phyloP scores from a whole-genome alignment of 2,797 vertebrate genomes.

The Staurois parvus region DNA sequence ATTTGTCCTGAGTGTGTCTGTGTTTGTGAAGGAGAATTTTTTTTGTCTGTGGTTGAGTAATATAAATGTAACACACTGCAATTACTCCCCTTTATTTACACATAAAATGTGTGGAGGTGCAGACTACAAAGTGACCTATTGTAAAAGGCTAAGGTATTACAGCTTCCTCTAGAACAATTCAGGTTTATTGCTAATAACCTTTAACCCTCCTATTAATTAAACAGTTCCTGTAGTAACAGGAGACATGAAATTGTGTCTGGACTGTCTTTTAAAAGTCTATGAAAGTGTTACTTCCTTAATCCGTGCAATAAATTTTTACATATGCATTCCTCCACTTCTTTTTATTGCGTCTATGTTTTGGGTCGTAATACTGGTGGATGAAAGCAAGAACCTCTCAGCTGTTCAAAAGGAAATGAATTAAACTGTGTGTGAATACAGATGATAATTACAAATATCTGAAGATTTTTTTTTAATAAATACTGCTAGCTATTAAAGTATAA shows the following conservation, averaged over 20 bases:
- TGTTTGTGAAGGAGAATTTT: background rate
- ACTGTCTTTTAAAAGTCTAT: slow-evolving; percentile 37
- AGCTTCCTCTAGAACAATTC: slow-evolving; percentile 45
- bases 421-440: background rate
- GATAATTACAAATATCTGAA: background rate
- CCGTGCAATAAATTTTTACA: slow-evolving; percentile 49
- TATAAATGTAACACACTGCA: slow-evolving; percentile 13
- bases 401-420: background rate
- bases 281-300: slow-evolving; percentile 61
- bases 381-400: background rate
- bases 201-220: slow-evolving; percentile 52
- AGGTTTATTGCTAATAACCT: slow-evolving; percentile 58
- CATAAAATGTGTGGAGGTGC: slow-evolving; percentile 36
- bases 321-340: background rate
- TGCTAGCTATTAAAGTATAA: too few relatives aligned
- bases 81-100: slow-evolving; percentile 33
- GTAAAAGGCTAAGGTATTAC: slow-evolving; percentile 39
- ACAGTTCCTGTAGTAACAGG: slow-evolving; percentile 52
- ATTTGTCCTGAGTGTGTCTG: background rate
- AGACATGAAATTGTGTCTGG: slow-evolving; percentile 53
- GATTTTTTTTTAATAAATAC: too few relatives aligned
- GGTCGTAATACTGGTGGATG: background rate
- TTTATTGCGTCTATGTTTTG: background rate
- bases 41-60: background rate
- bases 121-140: slow-evolving; percentile 40